Evolutionary conservation across 2,888 invertebrate genomes (phyloP).

Genomic region (Macropis europaea): DNA sequence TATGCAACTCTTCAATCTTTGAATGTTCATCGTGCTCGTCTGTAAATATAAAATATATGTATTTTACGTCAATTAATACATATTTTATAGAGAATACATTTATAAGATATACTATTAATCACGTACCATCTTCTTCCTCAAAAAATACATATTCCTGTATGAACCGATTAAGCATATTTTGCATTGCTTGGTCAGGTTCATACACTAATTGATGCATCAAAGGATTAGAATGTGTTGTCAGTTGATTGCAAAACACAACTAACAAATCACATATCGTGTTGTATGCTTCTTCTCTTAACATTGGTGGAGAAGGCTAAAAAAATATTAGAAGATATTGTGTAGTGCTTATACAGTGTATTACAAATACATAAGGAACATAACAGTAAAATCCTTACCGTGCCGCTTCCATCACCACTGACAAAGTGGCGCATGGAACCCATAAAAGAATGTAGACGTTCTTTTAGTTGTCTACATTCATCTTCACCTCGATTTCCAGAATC

Average conservation of each 20-base stretch:
- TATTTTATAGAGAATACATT: background rate
- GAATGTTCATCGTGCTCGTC: conserved; percentile 96
- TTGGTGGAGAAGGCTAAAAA: conserved; percentile 57
- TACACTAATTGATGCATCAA: conserved; percentile 85
- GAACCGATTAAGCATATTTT: conserved; percentile 92
- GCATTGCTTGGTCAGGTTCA: conserved; percentile 90
- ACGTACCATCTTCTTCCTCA: conserved; percentile 92
- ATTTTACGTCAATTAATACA: background rate
- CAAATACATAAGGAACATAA: background rate
- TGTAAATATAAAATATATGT: conserved; percentile 67
- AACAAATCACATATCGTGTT: conserved; percentile 97
- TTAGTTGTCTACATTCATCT: conserved; percentile 84
- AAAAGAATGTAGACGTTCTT: conserved; percentile 87
- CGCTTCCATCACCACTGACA: conserved; percentile 86
- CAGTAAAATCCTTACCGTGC: conserved; percentile 83
- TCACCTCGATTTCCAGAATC: conserved; percentile 82
- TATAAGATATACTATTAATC: background rate
- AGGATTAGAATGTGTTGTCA: conserved; percentile 81
- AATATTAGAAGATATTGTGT: conserved; percentile 3
- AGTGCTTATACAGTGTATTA: background rate
- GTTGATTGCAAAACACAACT: conserved; percentile 94
- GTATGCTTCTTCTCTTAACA: conserved; percentile 85
- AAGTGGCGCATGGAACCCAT: conserved; percentile 86
- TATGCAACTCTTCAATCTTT: conserved; percentile 98
- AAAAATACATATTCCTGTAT: conserved; percentile 96